Percentiles rank a stretch among this genome's conserved stretches.
Conservation (phyloP, 1,140 invertebrate genomes). For the Hyles vespertilio region DNA sequence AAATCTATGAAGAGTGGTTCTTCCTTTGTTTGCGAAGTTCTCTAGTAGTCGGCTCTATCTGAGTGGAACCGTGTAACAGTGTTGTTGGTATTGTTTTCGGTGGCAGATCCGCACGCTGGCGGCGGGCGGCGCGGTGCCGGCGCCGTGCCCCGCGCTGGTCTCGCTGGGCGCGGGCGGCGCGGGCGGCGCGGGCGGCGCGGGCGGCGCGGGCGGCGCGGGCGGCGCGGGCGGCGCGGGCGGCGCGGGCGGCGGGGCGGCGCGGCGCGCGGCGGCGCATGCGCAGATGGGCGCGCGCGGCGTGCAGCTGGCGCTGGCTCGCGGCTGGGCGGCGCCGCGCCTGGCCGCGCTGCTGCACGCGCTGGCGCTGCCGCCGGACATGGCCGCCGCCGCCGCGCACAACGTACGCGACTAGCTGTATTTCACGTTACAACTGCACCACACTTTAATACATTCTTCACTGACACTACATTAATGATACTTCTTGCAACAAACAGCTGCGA, state of each 20-base stretch:
- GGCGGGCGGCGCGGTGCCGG: no score
- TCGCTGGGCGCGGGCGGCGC: slow-evolving; percentile 39
- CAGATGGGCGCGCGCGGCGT: slow-evolving; percentile 53
- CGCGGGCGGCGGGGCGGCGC: slow-evolving; percentile 35
- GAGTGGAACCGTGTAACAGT: not conserved
- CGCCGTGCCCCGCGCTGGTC: slow-evolving; percentile 26
- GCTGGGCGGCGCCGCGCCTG: slow-evolving; percentile 29
- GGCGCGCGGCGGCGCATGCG: slow-evolving; percentile 35
- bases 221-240: slow-evolving; percentile 21
- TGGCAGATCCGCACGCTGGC: slow-evolving; percentile 43
- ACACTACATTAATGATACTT: no score
- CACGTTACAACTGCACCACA: not conserved
- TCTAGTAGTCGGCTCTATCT: not conserved
- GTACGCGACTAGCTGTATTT: slow-evolving; percentile 14
- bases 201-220: slow-evolving; percentile 15
- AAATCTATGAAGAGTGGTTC: no score
- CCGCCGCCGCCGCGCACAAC: slow-evolving; percentile 30
- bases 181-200: slow-evolving; percentile 31
- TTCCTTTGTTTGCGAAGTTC: not conserved
- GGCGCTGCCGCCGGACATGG: slow-evolving; percentile 47
- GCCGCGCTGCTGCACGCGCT: slow-evolving; percentile 35
- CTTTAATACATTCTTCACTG: no score
- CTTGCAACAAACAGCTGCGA: no score
- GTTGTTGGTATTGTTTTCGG: not conserved
- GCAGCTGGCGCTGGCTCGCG: slow-evolving; percentile 40